Evolutionary conservation across 2,888 invertebrate species (phyloP), one percentile per base, ranked within the genome.

Genomic region (Pollenia griseotomentosa): DNA sequence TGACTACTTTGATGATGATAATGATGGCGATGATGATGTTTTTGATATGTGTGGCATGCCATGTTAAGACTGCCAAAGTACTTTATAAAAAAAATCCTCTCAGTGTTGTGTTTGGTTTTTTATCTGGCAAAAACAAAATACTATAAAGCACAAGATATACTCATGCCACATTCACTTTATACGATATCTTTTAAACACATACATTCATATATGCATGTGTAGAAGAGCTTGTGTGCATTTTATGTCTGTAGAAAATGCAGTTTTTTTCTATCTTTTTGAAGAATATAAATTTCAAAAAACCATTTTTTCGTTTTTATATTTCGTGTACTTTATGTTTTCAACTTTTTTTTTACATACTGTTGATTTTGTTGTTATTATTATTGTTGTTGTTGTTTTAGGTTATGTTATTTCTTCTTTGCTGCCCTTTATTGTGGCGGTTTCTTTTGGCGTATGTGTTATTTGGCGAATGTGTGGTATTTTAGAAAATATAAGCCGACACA

Each of bases 21-120:
- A 61, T 79, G 61, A 42, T 79, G 63, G 59, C 61, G 55, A 57
- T 70, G 65, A 57, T 77, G 75, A 51, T 80, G 83, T 46, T 79
- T 82, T 65, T 83, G 79, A 83, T 83, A 83, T 86, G 83, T 80
- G 79, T 66, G 83, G 86, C 75, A 79, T 83, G 79, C 59, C 83
- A 83, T 79, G 57, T 71, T 83, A 86, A 79, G 75, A 79, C 83
- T 79, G 61, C 70, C 68, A 86, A 83, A 86, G 57, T 71, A 71
- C 79, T 83, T 83, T 75, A 65, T 70, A 74, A 53, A 59, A 46
- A 55, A 83, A 75, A 86, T 57, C 3, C 9, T 6, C 19, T 42
- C 8, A 33, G n/a, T 55, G 74, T 79, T 77, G 55, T 71, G 51
- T 57, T 77, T 53, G 55, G 40, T 68, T 53, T 63, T 77, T 53